phyloP scores from a whole-genome alignment of 2,113 vertebrate genomes.

The Alethe diademata region DNA sequence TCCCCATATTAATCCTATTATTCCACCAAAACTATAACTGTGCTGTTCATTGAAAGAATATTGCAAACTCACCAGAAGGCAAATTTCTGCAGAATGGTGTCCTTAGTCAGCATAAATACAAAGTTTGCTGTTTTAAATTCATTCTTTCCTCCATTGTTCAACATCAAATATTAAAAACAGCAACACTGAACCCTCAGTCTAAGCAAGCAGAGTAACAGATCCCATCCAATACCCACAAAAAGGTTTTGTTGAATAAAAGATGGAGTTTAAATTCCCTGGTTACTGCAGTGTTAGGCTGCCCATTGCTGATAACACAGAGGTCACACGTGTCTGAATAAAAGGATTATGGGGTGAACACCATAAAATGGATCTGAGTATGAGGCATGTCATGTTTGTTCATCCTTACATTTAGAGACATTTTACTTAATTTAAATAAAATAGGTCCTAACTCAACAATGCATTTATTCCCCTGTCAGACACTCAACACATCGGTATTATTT shows the following conservation, averaged over 20 bases:
- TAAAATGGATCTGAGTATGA: background rate
- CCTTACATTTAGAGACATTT: background rate
- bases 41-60: slow-evolving; percentile 1
- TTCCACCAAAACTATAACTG: background rate
- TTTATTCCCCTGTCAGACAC: background rate
- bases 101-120: background rate
- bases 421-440: slow-evolving; percentile 21
- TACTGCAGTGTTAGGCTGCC: background rate
- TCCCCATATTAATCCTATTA: slow-evolving; percentile 10
- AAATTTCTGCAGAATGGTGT: slow-evolving; percentile 3
- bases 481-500: background rate
- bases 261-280: background rate
- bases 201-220: background rate
- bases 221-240: background rate
- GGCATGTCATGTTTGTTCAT: background rate
- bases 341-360: background rate
- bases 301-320: background rate
- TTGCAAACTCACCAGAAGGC: slow-evolving; percentile 12
- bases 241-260: background rate
- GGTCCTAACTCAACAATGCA: background rate
- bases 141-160: background rate
- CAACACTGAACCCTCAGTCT: background rate
- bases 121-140: background rate
- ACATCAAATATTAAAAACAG: background rate
- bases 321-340: background rate